phyloP scores from a whole-genome alignment of 2,888 invertebrate species.

The Cheilosia vernalis region DNA sequence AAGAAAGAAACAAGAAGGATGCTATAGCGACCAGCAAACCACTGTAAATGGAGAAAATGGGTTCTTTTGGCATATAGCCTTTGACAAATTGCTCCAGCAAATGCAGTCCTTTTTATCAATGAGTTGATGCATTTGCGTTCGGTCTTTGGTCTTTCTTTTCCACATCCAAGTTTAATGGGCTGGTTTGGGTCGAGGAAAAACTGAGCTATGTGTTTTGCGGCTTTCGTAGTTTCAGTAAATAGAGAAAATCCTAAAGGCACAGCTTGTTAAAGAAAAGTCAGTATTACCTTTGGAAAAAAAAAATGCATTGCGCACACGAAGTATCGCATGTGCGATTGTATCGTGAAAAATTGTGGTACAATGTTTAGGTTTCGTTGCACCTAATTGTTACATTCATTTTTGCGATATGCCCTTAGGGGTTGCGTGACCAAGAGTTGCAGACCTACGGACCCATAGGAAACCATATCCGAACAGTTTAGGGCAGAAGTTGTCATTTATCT shows the following conservation, averaged over 20 bases:
- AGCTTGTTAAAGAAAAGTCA: no score
- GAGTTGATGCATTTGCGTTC: conserved; percentile 17
- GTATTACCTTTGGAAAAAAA: no score
- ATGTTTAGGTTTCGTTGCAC: no score
- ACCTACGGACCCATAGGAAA: no score
- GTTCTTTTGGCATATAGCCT: conserved; percentile 10
- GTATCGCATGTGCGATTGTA: no score
- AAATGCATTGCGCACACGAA: no score
- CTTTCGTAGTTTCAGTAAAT: background rate
- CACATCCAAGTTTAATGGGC: background rate
- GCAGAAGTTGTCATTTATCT: no score
- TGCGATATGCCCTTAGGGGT: no score
- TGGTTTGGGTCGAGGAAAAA: background rate
- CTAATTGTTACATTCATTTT: no score
- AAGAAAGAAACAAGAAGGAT: background rate
- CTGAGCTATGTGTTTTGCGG: background rate
- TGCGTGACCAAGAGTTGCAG: no score
- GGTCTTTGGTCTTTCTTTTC: background rate
- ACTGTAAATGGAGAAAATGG: conserved; percentile 20
- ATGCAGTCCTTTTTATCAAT: conserved; percentile 23
- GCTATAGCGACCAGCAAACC: conserved; percentile 13
- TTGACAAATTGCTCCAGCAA: conserved; percentile 38
- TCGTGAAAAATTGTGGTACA: no score
- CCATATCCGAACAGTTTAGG: no score
- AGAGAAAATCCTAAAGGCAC: background rate